A percentile compares a stretch with the other conserved stretches of the same genome.
Conservation (phyloP, 2,797 vertebrate genomes). For the Sylvilagus floridanus region DNA sequence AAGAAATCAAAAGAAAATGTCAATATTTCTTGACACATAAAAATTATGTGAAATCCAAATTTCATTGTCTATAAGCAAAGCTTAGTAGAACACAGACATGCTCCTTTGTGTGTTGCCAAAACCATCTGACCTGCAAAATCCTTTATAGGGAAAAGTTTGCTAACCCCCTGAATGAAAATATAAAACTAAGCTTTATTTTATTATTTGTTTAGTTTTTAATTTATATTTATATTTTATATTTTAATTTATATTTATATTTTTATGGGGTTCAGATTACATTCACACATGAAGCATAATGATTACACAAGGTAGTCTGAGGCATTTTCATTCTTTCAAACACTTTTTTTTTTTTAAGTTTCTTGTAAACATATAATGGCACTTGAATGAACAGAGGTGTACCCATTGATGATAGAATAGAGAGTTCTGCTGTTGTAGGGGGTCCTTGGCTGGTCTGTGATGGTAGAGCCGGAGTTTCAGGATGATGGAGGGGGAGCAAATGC, state of each 20-base stretch:
- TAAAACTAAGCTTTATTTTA: too few species aligned
- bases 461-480: neutral
- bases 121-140: neutral
- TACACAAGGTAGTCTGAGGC: too few species aligned
- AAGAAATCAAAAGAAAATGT: neutral
- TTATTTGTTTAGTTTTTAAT: too few species aligned
- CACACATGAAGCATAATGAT: too few species aligned
- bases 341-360: too few species aligned
- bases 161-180: neutral
- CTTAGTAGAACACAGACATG: neutral
- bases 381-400: neutral
- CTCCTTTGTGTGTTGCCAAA: neutral
- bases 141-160: slow-evolving; percentile 1
- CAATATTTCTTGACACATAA: neutral
- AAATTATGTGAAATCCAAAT: slow-evolving; percentile 1
- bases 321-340: too few species aligned
- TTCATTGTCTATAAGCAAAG: slow-evolving; percentile 35
- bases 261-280: too few species aligned
- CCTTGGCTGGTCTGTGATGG: neutral
- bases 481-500: neutral
- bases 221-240: too few species aligned
- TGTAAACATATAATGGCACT: neutral
- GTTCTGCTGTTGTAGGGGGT: neutral
- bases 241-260: too few species aligned
- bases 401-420: neutral